A percentile compares a stretch with the other conserved stretches of the same genome.
Evolutionary conservation across 2,797 vertebrate species (phyloP).

Genomic region (Gephyroberyx darwinii): DNA sequence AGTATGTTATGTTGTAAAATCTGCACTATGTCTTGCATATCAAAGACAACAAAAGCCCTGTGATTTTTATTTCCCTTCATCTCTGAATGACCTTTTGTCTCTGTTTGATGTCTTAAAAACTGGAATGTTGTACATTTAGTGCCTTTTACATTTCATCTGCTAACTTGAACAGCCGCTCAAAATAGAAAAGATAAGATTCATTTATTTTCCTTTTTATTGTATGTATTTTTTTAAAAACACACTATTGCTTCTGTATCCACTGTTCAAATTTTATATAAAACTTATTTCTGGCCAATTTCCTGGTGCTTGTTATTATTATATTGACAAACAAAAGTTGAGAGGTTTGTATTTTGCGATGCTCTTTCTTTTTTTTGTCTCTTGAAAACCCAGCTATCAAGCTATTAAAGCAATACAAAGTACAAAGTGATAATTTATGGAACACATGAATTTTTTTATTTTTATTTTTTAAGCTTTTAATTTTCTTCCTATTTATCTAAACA

Average conservation of each 20-base stretch:
- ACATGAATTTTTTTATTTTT: no score
- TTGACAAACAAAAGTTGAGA: no score
- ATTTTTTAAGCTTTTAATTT: no score
- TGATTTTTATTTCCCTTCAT: conserved; percentile 60
- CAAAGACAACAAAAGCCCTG: conserved; percentile 72
- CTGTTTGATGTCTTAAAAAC: conserved; percentile 78
- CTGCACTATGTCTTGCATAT: conserved; percentile 79
- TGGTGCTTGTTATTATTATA: conserved; percentile 25
- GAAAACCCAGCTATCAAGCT: no score
- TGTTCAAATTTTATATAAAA: conserved; percentile 85
- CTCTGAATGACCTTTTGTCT: conserved; percentile 65
- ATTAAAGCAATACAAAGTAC: no score
- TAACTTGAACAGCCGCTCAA: conserved; percentile 79
- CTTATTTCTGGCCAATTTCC: conserved; percentile 72
- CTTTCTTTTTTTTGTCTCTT: no score
- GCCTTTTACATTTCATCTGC: conserved; percentile 86
- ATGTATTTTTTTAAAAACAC: conserved; percentile 82
- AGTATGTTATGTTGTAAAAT: conserved; percentile 74
- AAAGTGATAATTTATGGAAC: no score
- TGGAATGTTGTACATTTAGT: conserved; percentile 86
- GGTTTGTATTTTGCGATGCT: no score
- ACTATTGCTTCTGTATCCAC: conserved; percentile 80
- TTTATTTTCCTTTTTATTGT: conserved; percentile 79
- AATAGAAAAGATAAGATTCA: conserved; percentile 75
- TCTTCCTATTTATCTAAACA: no score